Evolutionary conservation across 2,797 vertebrate species (phyloP).

Genomic region (Phalanger gymnotis): DNA sequence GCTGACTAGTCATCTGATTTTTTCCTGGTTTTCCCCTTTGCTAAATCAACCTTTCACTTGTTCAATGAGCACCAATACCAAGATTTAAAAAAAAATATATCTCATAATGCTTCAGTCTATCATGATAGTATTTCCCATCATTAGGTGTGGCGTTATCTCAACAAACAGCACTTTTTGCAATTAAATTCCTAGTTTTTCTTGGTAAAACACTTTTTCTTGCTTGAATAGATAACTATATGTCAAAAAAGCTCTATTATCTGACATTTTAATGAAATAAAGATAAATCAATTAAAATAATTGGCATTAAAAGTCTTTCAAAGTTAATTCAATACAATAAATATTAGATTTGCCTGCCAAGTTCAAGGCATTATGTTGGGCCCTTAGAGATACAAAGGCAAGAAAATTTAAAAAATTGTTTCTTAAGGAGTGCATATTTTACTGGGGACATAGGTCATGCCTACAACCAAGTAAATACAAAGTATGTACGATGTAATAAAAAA

Average conservation of each 20-base stretch:
- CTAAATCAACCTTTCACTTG: not conserved
- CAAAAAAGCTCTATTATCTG: constrained; percentile 34
- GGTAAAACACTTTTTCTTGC: constrained; percentile 21
- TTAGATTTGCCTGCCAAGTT: not conserved
- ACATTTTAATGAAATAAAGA: constrained; percentile 50
- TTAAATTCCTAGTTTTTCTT: constrained; percentile 35
- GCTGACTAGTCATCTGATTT: not conserved
- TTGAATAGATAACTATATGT: not conserved
- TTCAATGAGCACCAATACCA: not conserved
- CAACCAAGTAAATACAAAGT: not conserved
- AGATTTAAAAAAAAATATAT: not conserved
- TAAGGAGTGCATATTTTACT: not conserved
- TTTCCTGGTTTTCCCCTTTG: not conserved
- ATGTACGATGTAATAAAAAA: not conserved
- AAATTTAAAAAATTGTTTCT: not conserved
- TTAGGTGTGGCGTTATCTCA: not conserved
- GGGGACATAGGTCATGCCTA: not conserved
- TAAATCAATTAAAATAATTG: constrained; percentile 12
- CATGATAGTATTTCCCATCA: not conserved
- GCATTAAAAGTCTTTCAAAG: constrained; percentile 59
- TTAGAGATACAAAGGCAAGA: not conserved
- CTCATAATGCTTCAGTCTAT: not conserved
- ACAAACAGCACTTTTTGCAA: constrained; percentile 12
- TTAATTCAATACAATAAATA: not conserved
- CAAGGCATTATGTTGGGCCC: not conserved